Conservation (phyloP, 2,888 invertebrate genomes). For the Apantesis nais region DNA sequence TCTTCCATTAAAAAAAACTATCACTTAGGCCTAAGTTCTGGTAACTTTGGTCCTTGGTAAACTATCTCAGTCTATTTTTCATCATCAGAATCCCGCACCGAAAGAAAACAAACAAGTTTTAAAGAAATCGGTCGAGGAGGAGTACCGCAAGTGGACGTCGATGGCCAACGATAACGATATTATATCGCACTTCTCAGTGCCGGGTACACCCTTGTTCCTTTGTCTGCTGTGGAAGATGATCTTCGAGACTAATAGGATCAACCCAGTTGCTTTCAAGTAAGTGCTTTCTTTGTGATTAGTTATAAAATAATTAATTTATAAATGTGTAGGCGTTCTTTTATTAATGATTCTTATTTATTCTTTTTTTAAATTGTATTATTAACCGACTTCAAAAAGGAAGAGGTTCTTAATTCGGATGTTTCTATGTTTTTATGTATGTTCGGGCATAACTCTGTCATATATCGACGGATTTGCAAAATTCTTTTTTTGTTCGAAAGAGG, state of each 20-base stretch:
- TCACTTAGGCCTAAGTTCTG: neutral
- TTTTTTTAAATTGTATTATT: too few species aligned
- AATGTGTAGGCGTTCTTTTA: too few species aligned
- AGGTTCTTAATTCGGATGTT: too few species aligned
- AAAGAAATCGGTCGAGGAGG: constrained; percentile 97
- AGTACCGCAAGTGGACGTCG: constrained; percentile 97
- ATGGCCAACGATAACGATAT: constrained; percentile 99
- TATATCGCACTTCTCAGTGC: constrained; percentile 97
- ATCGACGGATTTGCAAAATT: too few species aligned
- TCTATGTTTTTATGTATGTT: too few species aligned
- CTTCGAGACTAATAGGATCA: constrained; percentile 96
- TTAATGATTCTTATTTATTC: too few species aligned
- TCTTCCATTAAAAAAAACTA: too few species aligned
- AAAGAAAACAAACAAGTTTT: constrained; percentile 96
- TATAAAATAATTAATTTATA: neutral
- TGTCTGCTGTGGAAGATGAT: constrained; percentile 98
- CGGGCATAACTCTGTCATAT: too few species aligned
- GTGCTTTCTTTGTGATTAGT: constrained; percentile 32
- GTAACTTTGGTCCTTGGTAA: neutral
- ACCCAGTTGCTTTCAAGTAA: constrained; percentile 97
- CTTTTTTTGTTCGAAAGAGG: too few species aligned
- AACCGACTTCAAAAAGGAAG: too few species aligned
- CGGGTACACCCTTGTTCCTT: constrained; percentile 96
- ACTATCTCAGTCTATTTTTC: neutral
- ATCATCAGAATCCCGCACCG: constrained; percentile 89